These are phyloP conservation scores for Brotula barbata DNA, from an alignment of 2,797 vertebrate genomes.

Conservation along the genomic window DNA sequence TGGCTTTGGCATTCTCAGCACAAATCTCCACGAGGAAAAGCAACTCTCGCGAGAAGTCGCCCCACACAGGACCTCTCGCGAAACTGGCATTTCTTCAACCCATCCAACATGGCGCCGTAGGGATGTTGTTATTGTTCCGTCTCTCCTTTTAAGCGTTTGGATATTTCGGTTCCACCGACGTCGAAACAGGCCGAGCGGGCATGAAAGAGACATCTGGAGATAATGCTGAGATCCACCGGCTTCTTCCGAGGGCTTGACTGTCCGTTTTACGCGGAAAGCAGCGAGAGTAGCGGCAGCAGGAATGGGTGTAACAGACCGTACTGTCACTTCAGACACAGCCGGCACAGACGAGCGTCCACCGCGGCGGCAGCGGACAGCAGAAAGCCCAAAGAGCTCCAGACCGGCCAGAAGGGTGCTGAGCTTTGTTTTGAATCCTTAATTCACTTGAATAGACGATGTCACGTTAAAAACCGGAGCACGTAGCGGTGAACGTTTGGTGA, in stretches of 20 bases:
- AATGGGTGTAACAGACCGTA: conserved; percentile 89
- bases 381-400: conserved; percentile 57
- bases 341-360: conserved; percentile 69
- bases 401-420: conserved; percentile 70
- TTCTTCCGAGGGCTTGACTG: conserved; percentile 97
- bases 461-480: too few relatives aligned
- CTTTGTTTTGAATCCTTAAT: conserved; percentile 1
- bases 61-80: conserved; percentile 42
- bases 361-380: conserved; percentile 59
- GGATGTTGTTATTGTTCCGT: conserved; percentile 78
- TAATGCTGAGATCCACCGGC: conserved; percentile 91
- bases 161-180: background rate
- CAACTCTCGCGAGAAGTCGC: background rate
- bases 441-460: background rate
- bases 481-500: too few relatives aligned
- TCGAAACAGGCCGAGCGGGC: conserved; percentile 50
- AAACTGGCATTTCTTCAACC: conserved; percentile 30
- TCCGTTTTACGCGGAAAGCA: conserved; percentile 81
- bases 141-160: conserved; percentile 28
- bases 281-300: conserved; percentile 63
- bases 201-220: conserved; percentile 70
- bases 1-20: too few relatives aligned
- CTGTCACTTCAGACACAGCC: conserved; percentile 95
- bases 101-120: conserved; percentile 79
- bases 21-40: background rate